phyloP scores from a whole-genome alignment of 2,888 invertebrate genomes.

The Apotomis capreana region DNA sequence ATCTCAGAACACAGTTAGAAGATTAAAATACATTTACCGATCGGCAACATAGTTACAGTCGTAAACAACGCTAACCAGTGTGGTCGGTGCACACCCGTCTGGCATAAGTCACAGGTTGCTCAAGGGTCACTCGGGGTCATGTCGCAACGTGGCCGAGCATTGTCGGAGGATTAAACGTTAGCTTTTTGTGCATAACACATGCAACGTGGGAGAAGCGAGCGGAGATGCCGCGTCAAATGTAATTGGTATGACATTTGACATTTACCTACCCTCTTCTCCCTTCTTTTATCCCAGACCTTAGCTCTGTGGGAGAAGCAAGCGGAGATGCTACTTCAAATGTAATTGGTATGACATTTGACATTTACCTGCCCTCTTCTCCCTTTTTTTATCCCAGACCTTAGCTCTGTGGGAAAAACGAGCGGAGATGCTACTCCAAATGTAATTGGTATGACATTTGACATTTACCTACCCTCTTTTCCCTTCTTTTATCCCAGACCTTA shows the following conservation, averaged over 20 bases:
- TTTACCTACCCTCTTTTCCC: too few relatives aligned
- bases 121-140: slow-evolving; percentile 39
- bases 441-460: too few relatives aligned
- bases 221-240: not conserved
- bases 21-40: too few relatives aligned
- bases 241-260: slow-evolving; percentile 27
- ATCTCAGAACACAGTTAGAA: too few relatives aligned
- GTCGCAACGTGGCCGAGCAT: slow-evolving; percentile 37
- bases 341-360: too few relatives aligned
- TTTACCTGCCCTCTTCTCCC: too few relatives aligned
- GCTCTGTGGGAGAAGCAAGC: not conserved
- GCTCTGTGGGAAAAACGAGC: too few relatives aligned
- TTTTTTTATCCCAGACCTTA: too few relatives aligned
- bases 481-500: too few relatives aligned
- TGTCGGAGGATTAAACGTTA: slow-evolving; percentile 39
- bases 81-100: slow-evolving; percentile 23
- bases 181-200: slow-evolving; percentile 41
- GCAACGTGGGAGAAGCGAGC: slow-evolving; percentile 9
- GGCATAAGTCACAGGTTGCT: slow-evolving; percentile 40
- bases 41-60: too few relatives aligned
- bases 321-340: not conserved
- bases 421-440: too few relatives aligned
- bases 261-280: not conserved
- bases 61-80: not conserved
- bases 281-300: too few relatives aligned